Evolutionary conservation across 2,888 invertebrate species (phyloP).

Genomic region (Pantelozetes paolii): DNA sequence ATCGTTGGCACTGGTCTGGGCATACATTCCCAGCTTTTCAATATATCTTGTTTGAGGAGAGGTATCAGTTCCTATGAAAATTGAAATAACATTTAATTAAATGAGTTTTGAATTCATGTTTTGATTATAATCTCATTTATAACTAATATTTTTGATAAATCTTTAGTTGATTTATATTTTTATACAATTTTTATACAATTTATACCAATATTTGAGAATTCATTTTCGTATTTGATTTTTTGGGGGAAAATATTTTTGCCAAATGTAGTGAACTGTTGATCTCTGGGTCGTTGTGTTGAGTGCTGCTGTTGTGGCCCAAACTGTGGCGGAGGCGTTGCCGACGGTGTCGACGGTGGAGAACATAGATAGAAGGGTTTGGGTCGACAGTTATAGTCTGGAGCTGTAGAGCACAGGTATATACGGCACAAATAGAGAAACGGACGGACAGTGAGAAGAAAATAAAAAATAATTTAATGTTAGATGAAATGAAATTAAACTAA

Average conservation of each 20-base stretch:
- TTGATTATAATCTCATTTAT: too few species aligned
- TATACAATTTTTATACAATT: neutral
- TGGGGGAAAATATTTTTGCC: conserved; percentile 9
- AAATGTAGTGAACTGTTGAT: conserved; percentile 1
- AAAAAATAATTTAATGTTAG: neutral
- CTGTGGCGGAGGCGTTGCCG: conserved; percentile 11
- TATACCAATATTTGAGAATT: neutral
- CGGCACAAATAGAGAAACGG: neutral
- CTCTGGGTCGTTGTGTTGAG: conserved; percentile 11
- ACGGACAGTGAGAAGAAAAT: neutral
- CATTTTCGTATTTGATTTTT: conserved; percentile 16
- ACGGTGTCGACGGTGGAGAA: conserved; percentile 21
- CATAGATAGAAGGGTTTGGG: conserved; percentile 26
- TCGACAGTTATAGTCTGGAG: conserved; percentile 14
- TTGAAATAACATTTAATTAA: neutral
- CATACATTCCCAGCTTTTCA: conserved; percentile 18
- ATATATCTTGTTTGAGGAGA: conserved; percentile 6
- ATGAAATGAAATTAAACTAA: neutral
- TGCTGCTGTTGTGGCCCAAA: neutral
- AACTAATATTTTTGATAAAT: too few species aligned
- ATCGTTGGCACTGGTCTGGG: neutral
- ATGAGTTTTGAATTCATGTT: too few species aligned
- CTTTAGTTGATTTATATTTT: too few species aligned
- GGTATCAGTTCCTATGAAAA: neutral
- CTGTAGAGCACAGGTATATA: neutral